Percentiles rank a stretch among this genome's conserved stretches.
These are phyloP conservation scores for Aphaenogaster floridana DNA, from an alignment of 1,140 invertebrate genomes.

Conservation along the genomic window DNA sequence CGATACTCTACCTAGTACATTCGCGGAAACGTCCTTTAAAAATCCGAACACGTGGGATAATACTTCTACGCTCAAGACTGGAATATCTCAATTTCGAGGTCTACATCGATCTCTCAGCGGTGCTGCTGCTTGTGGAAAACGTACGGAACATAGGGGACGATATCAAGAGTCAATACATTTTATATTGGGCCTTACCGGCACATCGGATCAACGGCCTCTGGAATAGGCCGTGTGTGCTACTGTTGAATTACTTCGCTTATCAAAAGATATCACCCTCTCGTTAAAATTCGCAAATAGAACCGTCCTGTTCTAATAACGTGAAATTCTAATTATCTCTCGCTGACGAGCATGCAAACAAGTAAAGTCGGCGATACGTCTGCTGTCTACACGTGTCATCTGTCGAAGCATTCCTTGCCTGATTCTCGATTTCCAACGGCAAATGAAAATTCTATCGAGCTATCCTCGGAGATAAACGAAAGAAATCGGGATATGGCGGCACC, in stretches of 20 bases:
- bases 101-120: conserved; percentile 55
- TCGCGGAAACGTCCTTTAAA: conserved; percentile 59
- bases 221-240: neutral
- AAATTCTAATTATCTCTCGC: conserved; percentile 32
- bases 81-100: conserved; percentile 55
- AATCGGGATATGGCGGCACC: conserved; percentile 50
- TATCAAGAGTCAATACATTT: conserved; percentile 46
- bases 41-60: conserved; percentile 18
- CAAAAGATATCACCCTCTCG: conserved; percentile 15
- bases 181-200: conserved; percentile 49
- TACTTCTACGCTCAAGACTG: conserved; percentile 62
- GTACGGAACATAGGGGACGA: conserved; percentile 58
- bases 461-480: conserved; percentile 36
- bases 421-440: conserved; percentile 5
- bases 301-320: conserved; percentile 3
- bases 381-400: conserved; percentile 17
- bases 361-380: conserved; percentile 61
- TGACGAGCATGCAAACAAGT: conserved; percentile 60
- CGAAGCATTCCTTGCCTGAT: conserved; percentile 25
- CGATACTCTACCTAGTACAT: conserved; percentile 72
- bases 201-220: conserved; percentile 23
- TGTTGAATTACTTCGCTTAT: conserved; percentile 33
- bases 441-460: conserved; percentile 26
- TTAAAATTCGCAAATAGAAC: conserved; percentile 45
- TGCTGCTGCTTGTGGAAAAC: conserved; percentile 65